phyloP scores from a whole-genome alignment of 2,888 invertebrate species.

The Sphecodes monilicornis region DNA sequence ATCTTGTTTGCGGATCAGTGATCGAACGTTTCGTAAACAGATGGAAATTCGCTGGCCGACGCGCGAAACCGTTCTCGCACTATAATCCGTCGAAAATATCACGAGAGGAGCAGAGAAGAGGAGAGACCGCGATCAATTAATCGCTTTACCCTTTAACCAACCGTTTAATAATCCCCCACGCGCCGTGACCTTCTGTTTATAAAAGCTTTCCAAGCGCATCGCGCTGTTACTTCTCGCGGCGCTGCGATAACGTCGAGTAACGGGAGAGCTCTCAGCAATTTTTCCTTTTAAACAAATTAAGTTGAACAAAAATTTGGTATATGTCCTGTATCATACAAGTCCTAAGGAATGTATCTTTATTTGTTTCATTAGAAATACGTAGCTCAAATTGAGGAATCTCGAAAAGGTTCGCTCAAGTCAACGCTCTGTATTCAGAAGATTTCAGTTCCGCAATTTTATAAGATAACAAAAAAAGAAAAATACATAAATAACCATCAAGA shows the following conservation, averaged over 20 bases:
- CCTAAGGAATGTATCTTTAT: too few relatives aligned
- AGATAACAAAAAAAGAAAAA: too few relatives aligned
- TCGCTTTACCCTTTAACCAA: conserved; percentile 26
- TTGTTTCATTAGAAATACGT: not conserved
- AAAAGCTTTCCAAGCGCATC: conserved; percentile 10
- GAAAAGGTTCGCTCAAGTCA: too few relatives aligned
- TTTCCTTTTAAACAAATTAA: not conserved
- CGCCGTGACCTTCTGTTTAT: conserved; percentile 33
- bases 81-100: conserved; percentile 54
- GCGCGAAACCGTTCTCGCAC: conserved; percentile 9
- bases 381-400: too few relatives aligned
- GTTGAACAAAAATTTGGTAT: too few relatives aligned
- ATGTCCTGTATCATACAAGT: too few relatives aligned
- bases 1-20: conserved; percentile 66
- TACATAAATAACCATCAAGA: too few relatives aligned
- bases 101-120: not conserved
- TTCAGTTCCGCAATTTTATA: too few relatives aligned
- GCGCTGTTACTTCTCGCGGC: not conserved
- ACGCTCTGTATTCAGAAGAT: too few relatives aligned
- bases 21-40: conserved; percentile 66
- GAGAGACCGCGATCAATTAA: conserved; percentile 27
- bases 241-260: too few relatives aligned
- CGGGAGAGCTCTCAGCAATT: not conserved
- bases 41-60: conserved; percentile 41
- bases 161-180: conserved; percentile 33